Evolutionary conservation across 2,797 vertebrate genomes (phyloP).

Genomic region (Myotis myotis): DNA sequence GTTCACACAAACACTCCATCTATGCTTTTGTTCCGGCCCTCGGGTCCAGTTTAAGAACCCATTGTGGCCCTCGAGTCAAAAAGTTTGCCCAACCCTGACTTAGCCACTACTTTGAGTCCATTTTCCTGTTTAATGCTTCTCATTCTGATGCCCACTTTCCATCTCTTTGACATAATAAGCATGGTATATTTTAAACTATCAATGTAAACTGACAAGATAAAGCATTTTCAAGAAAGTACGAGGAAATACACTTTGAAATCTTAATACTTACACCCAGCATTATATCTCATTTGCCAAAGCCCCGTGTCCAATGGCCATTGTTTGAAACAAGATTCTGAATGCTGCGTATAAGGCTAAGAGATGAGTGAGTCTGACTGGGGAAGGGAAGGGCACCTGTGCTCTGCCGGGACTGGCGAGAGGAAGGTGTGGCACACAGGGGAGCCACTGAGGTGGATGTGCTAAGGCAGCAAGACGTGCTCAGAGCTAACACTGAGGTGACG

Average conservation of each 20-base stretch:
- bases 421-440: not conserved
- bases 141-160: not conserved
- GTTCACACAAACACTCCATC: too few relatives aligned
- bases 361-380: not conserved
- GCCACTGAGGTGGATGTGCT: not conserved
- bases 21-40: too few relatives aligned
- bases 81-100: too few relatives aligned
- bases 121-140: not conserved
- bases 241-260: not conserved
- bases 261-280: not conserved
- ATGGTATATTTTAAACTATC: not conserved
- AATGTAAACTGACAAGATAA: not conserved
- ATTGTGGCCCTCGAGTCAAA: too few relatives aligned
- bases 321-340: not conserved
- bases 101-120: not conserved
- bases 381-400: rapidly evolving
- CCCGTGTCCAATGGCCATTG: not conserved
- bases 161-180: not conserved
- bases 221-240: not conserved
- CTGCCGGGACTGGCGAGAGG: not conserved
- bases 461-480: not conserved
- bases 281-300: not conserved
- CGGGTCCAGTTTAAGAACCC: too few relatives aligned
- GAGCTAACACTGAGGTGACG: not conserved
- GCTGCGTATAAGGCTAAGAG: not conserved